Percentiles rank a stretch among this genome's conserved stretches.
phyloP scores from a whole-genome alignment of 2,888 invertebrate species.

The Cataglyphis cursor region DNA sequence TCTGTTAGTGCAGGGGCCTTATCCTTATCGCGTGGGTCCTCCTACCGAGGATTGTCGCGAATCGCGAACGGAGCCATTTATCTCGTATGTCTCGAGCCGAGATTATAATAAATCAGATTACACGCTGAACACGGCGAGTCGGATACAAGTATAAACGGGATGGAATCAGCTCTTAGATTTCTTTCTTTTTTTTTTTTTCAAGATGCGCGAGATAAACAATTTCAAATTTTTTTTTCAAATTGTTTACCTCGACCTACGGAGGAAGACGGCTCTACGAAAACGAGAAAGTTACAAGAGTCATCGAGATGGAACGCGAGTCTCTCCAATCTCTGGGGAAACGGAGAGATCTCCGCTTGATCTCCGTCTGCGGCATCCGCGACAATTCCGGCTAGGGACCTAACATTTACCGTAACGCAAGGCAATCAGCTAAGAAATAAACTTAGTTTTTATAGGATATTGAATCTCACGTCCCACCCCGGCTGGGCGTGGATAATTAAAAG shows the following conservation, averaged over 20 bases:
- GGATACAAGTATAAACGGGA: constrained; percentile 31
- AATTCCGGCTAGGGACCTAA: constrained; percentile 78
- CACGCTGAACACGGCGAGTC: not conserved
- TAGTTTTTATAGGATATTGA: constrained; percentile 87
- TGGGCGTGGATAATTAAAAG: constrained; percentile 66
- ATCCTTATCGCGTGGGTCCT: constrained; percentile 85
- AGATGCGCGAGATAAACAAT: not conserved
- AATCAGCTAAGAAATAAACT: constrained; percentile 86
- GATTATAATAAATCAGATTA: not conserved
- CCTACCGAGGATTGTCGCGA: constrained; percentile 62
- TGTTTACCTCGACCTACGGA: not conserved
- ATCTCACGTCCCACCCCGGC: constrained; percentile 76
- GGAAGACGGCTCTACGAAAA: not conserved
- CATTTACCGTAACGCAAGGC: constrained; percentile 86
- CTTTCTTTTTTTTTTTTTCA: not conserved
- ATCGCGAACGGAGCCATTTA: not conserved
- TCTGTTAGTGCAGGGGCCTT: constrained; percentile 87
- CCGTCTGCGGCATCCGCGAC: constrained; percentile 38
- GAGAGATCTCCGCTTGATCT: too few species aligned
- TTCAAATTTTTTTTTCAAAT: too few species aligned
- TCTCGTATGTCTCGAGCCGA: not conserved
- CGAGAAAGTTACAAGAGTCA: constrained; percentile 12
- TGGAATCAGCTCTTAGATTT: constrained; percentile 5
- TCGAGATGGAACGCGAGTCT: not conserved
- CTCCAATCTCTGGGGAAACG: not conserved